Evolutionary conservation across 2,888 invertebrate genomes (phyloP).

Genomic region (Ophonus ardosiacus): DNA sequence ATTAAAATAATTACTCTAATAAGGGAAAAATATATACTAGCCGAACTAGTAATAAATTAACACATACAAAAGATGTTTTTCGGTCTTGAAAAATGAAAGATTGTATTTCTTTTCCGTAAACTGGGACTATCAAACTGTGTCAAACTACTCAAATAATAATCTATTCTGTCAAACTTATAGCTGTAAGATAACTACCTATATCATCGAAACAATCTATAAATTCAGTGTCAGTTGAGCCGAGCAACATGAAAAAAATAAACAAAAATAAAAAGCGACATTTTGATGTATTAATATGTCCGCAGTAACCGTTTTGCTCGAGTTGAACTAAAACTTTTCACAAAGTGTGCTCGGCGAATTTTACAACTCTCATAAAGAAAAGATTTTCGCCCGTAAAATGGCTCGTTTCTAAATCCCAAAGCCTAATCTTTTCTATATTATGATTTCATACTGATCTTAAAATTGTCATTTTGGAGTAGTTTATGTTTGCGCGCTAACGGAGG

Average conservation of each 20-base stretch:
- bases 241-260: constrained; percentile 19
- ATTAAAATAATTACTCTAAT: no score
- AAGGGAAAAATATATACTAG: no score
- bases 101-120: not conserved
- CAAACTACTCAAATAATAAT: constrained; percentile 18
- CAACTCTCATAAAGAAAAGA: constrained; percentile 59
- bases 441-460: constrained; percentile 61
- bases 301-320: constrained; percentile 31
- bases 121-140: not conserved
- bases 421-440: constrained; percentile 62
- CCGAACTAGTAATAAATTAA: not conserved
- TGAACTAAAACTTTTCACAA: constrained; percentile 44
- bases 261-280: constrained; percentile 11
- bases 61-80: not conserved
- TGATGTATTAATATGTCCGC: constrained; percentile 44
- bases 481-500: constrained; percentile 31
- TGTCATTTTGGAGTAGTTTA: constrained; percentile 54
- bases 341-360: constrained; percentile 48
- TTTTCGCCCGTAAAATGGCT: constrained; percentile 52
- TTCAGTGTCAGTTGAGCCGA: constrained; percentile 1
- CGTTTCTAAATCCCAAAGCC: constrained; percentile 57
- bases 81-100: not conserved
- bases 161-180: constrained; percentile 11
- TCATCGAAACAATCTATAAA: constrained; percentile 39
- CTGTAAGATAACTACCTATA: constrained; percentile 6